Base-by-base conservation (phyloP, 2,888 invertebrate species). In the Trichogramma evanescens region DNA sequence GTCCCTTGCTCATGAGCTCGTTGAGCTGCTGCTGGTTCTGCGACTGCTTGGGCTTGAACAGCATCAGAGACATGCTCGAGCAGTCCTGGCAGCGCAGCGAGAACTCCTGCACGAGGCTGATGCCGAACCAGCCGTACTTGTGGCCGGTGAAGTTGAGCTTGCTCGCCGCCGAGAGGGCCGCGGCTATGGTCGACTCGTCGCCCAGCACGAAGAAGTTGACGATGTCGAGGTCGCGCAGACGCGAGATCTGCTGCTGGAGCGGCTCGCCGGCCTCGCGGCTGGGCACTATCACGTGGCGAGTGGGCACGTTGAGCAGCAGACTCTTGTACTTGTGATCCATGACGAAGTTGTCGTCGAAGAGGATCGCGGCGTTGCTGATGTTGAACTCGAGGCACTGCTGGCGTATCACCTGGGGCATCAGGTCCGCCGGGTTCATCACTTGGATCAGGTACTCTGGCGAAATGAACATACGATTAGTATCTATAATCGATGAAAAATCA, bases 271-370 rank as follows among this genome's bases (percentile, higher is more conserved):
- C 81, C 68, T 81, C 79, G 66, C 84, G 82, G 0, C 83, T 80
- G 6, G 83, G 83, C 4, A 89, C 86, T 64, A 95, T 94, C 1
- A 95, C 88, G 77, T 95, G 95, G 7, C 95, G 83, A 0, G 93
- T 91, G 5, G 94, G 91, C 59, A 95, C 89, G 74, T 95, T 95
- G 77, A 93, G 88, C 45, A 95, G 81, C 6, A 95, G 79, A 7
- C 93, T 89, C 78, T 94, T 93, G 78, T 93, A 95, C 78, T 95
- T 94, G 80, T 95, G 93, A 72, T 94, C 93, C 90, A 95, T 92
- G 8, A 92, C 89, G 74, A 93, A 95, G 46, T 87, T 86, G 39
- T 89, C 86, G 71, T 97, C 95, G 74, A 91, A 95, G 51, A 97
- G 82, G 54, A 97, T 91, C 5, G 93, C 95, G 9, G 94, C 93